Base-by-base conservation (phyloP, 2,113 vertebrate species). In the Girardinichthys multiradiatus region DNA sequence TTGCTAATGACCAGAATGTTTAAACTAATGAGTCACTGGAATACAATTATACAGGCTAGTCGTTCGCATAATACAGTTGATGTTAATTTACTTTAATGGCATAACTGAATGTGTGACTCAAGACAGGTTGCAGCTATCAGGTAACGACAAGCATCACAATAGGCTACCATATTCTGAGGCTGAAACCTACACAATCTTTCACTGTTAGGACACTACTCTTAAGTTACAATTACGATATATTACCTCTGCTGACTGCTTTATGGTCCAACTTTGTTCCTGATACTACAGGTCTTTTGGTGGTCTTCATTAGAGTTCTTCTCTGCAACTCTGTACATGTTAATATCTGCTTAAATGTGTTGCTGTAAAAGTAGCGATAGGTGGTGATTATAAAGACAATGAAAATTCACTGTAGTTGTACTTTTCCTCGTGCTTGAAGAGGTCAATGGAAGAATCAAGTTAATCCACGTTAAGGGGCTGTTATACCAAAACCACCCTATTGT, bases 331-430 rank as follows among this genome's bases (percentile, higher is more conserved):
- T 79, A 62, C 67, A 84, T 89, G 77, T 90, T 89, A 74, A 84
- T 90, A 89, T 81, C 84, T 85, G 86, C 89, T 87, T 82, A 75
- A 82, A 60, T 87, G 88, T 90, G 81, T 91, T 82, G 76, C 84
- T 86, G 87, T 92, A 63, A 81, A 80, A 87, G 83, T 92, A 91
- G 86, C 77, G 77, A 81, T 89, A 90, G 89, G 83, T 78, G 26
- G 58, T 78, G 82, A 80, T 60, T 70, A 80, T 84, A 68, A 85
- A 80, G 76, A 82, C n/a, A 12, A 83, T 82, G 77, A 84, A 72
- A 86, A 80, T 87, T 82, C 83, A 87, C 82, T 90, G 83, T 91
- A 82, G 72, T 67, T 68, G 64, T 76, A 80, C 77, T 64, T 77
- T 74, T 64, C 60, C 62, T 82, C 70, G 80, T 70, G 58, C 62